Conservation (phyloP, 92 coral and sea anemone species). For the Scolanthus callimorphus region DNA sequence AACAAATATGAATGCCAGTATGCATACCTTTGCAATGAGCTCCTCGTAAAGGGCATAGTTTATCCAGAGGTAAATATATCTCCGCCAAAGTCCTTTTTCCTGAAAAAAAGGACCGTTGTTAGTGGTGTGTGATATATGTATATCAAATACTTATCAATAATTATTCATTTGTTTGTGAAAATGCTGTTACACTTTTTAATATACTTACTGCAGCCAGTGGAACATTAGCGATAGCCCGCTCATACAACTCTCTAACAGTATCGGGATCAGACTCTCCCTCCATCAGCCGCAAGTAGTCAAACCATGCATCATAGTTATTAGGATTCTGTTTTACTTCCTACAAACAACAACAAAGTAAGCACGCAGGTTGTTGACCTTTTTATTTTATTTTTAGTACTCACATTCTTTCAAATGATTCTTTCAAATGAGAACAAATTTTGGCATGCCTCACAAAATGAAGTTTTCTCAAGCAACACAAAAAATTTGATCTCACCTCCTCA, state of each 20-base stretch:
- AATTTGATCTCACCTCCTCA: conserved; percentile 89
- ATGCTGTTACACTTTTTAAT: neutral
- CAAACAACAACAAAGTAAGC: neutral
- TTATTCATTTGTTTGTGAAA: neutral
- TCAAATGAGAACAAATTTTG: no score
- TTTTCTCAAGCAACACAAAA: no score
- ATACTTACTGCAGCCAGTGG: conserved; percentile 64
- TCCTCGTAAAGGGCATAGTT: conserved; percentile 94
- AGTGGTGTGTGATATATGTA: no score
- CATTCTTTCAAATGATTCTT: neutral
- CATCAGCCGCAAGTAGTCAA: conserved; percentile 92
- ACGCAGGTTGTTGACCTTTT: no score
- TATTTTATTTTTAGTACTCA: no score
- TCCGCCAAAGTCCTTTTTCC: conserved; percentile 97
- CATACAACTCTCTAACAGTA: conserved; percentile 87
- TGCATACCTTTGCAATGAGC: conserved; percentile 87
- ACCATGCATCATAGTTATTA: conserved; percentile 96
- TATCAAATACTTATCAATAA: neutral
- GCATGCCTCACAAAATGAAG: no score
- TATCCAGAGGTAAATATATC: conserved; percentile 96
- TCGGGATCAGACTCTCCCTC: conserved; percentile 84
- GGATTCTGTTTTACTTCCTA: conserved; percentile 94
- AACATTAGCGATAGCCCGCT: conserved; percentile 88
- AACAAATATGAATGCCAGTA: no score
- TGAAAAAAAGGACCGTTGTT: no score